Evolutionary conservation across 2,113 vertebrate genomes (phyloP), one percentile per base, ranked within the genome.

Genomic region (Pantherophis guttatus): DNA sequence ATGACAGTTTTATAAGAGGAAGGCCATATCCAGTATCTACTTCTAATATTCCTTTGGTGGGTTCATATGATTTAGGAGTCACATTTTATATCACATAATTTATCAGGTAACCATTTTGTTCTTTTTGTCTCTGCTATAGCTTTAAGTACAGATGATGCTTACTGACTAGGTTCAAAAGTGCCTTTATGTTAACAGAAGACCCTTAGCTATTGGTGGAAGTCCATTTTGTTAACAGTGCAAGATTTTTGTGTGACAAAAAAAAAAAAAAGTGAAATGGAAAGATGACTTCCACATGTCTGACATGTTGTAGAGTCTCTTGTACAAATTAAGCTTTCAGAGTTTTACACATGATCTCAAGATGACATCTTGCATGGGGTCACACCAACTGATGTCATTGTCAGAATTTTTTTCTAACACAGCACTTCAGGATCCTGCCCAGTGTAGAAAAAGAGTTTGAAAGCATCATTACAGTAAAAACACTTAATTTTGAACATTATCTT

Each of bases 11-110:
- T 0, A 0, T 62, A 95, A 93, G 91, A 90, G 17, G 19, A 91
- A 75, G 26, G 94, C 53, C 92, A 92, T 88, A 94, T 75, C 94
- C 75, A 44, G 93, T 86, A 81, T 81, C 81, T 54, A 58, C 10
- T 29, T 91, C 24, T 24, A 62, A 96, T 8, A 93, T 89, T 92
- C 23, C 55, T 21, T 70, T 13, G 15, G 29, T 33, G 23, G 21
- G 44, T n/a, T n/a, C 33, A 24, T 58, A 17, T 12, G 8, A 89
- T 58, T 21, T 88, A 5, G 19, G 19, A 19, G 11, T 7, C 33
- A 88, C 19, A 55, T 10, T 55, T 19, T 8, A 58, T 58, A 13
- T 44, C 2, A 0, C 17, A 39, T 15, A 81, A 21, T 81, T 81
- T 44, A 39, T 81, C 75, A 81, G n/a, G 17, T 39, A 81, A 81